A percentile compares a stretch with the other conserved stretches of the same genome.
Conservation (phyloP, 2,113 vertebrate genomes). For the Ameiurus melas region DNA sequence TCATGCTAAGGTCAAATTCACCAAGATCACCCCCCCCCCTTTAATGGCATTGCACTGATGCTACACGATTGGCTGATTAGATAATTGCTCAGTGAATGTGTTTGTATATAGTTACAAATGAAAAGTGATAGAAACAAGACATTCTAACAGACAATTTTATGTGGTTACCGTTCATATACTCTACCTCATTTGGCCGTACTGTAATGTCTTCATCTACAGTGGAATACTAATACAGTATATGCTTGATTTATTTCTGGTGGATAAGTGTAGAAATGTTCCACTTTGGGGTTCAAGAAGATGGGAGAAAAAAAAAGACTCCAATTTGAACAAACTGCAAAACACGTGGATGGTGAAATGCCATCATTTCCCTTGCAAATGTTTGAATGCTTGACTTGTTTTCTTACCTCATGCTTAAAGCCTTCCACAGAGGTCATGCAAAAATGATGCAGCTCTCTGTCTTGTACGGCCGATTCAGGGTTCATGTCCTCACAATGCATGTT, state of each 20-base stretch:
- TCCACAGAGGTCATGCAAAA: not conserved
- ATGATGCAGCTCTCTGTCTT: not conserved
- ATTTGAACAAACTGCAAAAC: not conserved
- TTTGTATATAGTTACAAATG: no score
- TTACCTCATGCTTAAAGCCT: not conserved
- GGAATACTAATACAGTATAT: not conserved
- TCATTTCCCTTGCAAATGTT: not conserved
- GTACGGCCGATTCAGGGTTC: no score
- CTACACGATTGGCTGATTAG: no score
- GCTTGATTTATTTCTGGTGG: not conserved
- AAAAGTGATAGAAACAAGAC: not conserved
- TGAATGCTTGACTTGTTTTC: not conserved
- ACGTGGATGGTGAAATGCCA: not conserved
- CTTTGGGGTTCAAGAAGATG: not conserved
- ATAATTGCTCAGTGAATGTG: no score
- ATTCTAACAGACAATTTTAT: not conserved
- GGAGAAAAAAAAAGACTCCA: not conserved
- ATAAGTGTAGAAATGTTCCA: not conserved
- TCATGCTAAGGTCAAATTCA: no score
- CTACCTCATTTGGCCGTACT: not conserved
- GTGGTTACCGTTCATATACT: no score
- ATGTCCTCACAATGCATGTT: no score
- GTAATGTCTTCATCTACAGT: not conserved
- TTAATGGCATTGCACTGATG: no score
- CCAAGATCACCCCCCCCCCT: no score